These are phyloP conservation scores for Marasmarcha lunaedactyla DNA, from an alignment of 2,888 invertebrate species.

Conservation along the genomic window DNA sequence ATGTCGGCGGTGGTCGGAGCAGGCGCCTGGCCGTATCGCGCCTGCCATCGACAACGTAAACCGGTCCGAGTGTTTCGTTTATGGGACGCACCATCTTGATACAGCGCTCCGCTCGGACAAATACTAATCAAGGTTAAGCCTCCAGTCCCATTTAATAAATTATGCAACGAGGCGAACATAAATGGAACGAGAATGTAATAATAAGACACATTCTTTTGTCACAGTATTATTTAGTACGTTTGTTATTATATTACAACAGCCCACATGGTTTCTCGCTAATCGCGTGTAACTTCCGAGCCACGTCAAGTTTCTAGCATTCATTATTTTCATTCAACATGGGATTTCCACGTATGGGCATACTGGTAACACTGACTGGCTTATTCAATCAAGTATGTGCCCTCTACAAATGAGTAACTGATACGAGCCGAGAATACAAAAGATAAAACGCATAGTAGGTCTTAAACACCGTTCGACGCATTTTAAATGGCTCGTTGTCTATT, in stretches of 20 bases:
- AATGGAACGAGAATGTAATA: too few relatives aligned
- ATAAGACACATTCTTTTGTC: too few relatives aligned
- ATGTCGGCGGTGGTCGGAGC: constrained; percentile 56
- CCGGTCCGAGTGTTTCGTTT: constrained; percentile 57
- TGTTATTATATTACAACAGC: too few relatives aligned
- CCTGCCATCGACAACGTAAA: constrained; percentile 61
- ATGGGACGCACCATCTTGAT: constrained; percentile 39
- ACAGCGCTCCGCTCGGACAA: constrained; percentile 20
- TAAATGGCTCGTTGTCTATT: constrained; percentile 25
- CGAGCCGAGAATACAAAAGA: constrained; percentile 23
- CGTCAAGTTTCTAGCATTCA: constrained; percentile 37
- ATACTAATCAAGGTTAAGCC: too few relatives aligned
- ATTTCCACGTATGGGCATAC: constrained; percentile 32
- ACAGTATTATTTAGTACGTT: too few relatives aligned
- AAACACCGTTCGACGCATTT: constrained; percentile 16
- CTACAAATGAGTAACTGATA: constrained; percentile 28
- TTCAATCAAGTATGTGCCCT: constrained; percentile 25
- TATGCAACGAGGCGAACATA: too few relatives aligned
- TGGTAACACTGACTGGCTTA: constrained; percentile 23
- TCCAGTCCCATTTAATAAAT: not conserved
- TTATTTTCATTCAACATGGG: constrained; percentile 48
- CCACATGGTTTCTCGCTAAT: too few relatives aligned
- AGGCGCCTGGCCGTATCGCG: constrained; percentile 62
- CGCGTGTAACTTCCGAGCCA: constrained; percentile 13
- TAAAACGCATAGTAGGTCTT: constrained; percentile 12